phyloP scores from a whole-genome alignment of 2,797 vertebrate genomes.

The Schizothorax lantsangensis region DNA sequence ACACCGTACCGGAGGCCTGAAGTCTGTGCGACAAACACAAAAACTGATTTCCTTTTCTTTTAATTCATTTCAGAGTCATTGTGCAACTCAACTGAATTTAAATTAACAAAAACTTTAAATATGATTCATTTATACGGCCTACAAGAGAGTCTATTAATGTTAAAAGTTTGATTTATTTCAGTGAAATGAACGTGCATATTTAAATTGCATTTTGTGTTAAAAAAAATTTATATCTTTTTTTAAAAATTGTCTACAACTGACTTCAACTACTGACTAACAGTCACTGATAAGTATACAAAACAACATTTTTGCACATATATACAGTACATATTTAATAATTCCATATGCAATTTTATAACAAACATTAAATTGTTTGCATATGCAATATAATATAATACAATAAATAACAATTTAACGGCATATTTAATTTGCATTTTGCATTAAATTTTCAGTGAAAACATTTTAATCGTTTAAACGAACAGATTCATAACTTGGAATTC shows the following conservation, averaged over 20 bases:
- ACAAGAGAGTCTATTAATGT: neutral
- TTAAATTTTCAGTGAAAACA: too few species aligned
- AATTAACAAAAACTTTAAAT: neutral
- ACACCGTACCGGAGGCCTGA: constrained; percentile 59
- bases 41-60: neutral
- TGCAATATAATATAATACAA: neutral
- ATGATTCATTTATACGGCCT: neutral
- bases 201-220: neutral
- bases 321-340: neutral
- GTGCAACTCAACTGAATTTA: neutral
- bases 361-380: neutral
- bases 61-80: neutral
- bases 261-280: neutral
- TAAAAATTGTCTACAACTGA: neutral
- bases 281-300: neutral
- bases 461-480: neutral
- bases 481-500: neutral
- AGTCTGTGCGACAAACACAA: constrained; percentile 34
- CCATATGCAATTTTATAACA: too few species aligned
- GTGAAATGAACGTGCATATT: neutral
- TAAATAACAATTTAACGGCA: neutral
- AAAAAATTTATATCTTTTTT: too few species aligned
- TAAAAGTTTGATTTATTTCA: neutral
- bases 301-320: neutral
- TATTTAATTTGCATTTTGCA: too few species aligned